These are phyloP conservation scores for Archivesica marissinica DNA, from an alignment of 1,140 invertebrate species.

Conservation along the genomic window DNA sequence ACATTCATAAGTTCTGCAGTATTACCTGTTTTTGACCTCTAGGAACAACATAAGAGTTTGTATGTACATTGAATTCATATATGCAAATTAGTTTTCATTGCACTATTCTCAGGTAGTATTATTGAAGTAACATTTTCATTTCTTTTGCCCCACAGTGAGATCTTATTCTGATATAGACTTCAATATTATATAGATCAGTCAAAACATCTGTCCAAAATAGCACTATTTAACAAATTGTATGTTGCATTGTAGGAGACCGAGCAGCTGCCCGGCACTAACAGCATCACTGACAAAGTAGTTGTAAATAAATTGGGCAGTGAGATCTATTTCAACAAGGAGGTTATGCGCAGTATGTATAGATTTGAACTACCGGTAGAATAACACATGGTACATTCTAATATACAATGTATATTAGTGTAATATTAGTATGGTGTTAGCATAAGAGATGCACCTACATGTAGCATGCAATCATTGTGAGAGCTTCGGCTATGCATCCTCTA, in stretches of 20 bases:
- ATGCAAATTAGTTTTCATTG: too few relatives aligned
- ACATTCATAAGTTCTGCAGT: too few relatives aligned
- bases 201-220: background rate
- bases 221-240: background rate
- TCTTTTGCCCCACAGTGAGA: too few relatives aligned
- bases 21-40: too few relatives aligned
- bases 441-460: background rate
- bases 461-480: background rate
- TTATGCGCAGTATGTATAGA: conserved; percentile 20
- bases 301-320: background rate
- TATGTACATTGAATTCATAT: too few relatives aligned
- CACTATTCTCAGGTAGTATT: too few relatives aligned
- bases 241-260: background rate
- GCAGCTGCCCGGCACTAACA: background rate
- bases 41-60: too few relatives aligned
- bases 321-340: conserved; percentile 9
- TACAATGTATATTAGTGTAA: background rate
- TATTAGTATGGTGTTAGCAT: background rate
- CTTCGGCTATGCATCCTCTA: background rate
- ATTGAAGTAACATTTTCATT: too few relatives aligned
- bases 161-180: too few relatives aligned
- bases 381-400: background rate
- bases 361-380: background rate
- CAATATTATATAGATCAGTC: too few relatives aligned
- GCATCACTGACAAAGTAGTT: background rate